These are phyloP conservation scores for Liasis olivaceus DNA, from an alignment of 2,797 vertebrate genomes.

Conservation along the genomic window DNA sequence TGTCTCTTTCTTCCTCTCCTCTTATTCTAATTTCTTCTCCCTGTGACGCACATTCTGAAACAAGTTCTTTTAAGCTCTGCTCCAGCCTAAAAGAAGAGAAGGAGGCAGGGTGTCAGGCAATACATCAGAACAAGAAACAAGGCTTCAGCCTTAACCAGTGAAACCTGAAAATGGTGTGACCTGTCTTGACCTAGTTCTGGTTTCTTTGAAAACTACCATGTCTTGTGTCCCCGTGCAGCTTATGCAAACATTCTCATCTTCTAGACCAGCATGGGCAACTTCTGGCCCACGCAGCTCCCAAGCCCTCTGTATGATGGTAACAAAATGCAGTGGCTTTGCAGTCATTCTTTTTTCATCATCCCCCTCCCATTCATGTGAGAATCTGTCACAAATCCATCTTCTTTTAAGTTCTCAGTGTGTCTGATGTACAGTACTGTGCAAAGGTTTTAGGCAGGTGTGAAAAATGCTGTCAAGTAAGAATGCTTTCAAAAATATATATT, in stretches of 20 bases:
- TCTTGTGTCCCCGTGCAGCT: neutral
- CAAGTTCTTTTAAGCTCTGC: neutral
- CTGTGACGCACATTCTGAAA: neutral
- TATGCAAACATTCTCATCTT: neutral
- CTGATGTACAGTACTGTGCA: neutral
- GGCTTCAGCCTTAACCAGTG: neutral
- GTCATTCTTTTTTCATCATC: neutral
- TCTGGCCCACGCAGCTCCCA: neutral
- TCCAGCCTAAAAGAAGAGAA: neutral
- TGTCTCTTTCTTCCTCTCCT: neutral
- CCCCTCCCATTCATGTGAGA: neutral
- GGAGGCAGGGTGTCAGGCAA: neutral
- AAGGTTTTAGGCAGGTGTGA: no score
- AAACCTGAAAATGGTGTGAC: neutral
- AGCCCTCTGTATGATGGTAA: neutral
- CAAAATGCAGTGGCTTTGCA: neutral
- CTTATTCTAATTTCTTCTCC: neutral
- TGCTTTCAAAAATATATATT: no score
- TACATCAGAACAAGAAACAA: neutral
- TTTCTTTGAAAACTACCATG: neutral
- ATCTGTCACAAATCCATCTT: neutral
- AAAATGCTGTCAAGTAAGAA: no score
- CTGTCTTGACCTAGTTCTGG: neutral
- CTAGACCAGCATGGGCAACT: neutral
- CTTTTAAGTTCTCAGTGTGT: neutral